Evolutionary conservation across 2,797 vertebrate genomes (phyloP).

Genomic region (Odontamblyopus lacepedii): DNA sequence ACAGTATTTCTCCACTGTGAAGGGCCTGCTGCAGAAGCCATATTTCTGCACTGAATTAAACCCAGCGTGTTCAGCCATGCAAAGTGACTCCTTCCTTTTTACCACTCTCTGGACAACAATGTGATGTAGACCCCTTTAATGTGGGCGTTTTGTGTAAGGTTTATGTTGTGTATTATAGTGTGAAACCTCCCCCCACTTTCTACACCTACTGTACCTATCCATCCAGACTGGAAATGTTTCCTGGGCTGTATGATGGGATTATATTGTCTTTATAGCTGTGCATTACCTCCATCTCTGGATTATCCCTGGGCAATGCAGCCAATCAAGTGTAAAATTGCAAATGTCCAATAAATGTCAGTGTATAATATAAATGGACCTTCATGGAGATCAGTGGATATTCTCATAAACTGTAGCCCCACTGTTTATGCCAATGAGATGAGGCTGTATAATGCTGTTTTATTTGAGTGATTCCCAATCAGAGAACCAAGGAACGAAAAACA

Average conservation of each 20-base stretch:
- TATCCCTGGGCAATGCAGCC: constrained; percentile 4
- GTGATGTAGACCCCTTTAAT: not conserved
- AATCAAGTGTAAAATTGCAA: constrained; percentile 11
- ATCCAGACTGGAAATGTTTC: not conserved
- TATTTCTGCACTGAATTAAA: not conserved
- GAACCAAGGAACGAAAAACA: not conserved
- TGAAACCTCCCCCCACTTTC: not conserved
- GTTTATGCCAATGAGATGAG: not conserved
- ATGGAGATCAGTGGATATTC: constrained; percentile 3
- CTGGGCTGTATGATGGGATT: constrained; percentile 16
- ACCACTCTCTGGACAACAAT: constrained; percentile 1
- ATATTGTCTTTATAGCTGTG: constrained; percentile 14
- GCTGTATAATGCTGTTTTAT: not conserved
- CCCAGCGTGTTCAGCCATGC: not conserved
- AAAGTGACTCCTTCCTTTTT: not conserved
- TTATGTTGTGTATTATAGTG: not conserved
- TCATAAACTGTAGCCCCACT: not conserved
- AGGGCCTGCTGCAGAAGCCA: not conserved
- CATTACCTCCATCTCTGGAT: constrained; percentile 6
- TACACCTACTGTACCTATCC: not conserved
- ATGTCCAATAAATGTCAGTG: constrained; percentile 5
- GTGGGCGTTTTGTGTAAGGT: not conserved
- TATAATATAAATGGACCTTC: not conserved
- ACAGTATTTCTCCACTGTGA: constrained; percentile 46
- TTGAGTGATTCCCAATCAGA: not conserved